phyloP scores from a whole-genome alignment of 2,797 vertebrate species.

The Clarias laeviceps region DNA sequence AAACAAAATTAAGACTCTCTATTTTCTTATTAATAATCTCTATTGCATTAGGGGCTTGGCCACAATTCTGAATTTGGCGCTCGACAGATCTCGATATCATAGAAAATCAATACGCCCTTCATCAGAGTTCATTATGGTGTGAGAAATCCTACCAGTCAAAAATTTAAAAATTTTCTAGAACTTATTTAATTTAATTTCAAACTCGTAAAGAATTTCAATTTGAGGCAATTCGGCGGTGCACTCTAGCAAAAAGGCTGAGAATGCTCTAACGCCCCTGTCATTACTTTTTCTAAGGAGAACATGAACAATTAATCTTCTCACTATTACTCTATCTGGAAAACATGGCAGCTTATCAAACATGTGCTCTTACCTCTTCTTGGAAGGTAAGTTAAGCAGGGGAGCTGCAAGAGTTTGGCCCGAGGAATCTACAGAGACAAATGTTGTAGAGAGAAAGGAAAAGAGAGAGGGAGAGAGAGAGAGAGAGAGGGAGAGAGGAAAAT shows the following conservation, averaged over 20 bases:
- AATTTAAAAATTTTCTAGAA: too few relatives aligned
- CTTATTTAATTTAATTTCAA: too few relatives aligned
- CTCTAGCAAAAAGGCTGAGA: too few relatives aligned
- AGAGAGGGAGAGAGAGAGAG: constrained; percentile 3
- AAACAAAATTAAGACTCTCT: not conserved
- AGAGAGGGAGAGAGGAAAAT: constrained; percentile 25
- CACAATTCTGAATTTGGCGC: too few relatives aligned
- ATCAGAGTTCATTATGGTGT: too few relatives aligned
- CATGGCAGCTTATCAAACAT: not conserved
- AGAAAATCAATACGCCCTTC: too few relatives aligned
- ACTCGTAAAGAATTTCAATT: too few relatives aligned
- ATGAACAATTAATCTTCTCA: not conserved
- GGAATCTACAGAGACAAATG: constrained; percentile 79
- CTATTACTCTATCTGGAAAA: not conserved
- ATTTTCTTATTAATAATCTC: too few relatives aligned
- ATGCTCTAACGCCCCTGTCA: too few relatives aligned
- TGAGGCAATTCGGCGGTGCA: too few relatives aligned
- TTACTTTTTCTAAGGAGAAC: not conserved
- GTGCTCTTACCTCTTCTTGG: constrained; percentile 88
- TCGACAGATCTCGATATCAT: too few relatives aligned
- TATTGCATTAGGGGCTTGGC: not conserved
- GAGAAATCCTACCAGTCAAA: too few relatives aligned
- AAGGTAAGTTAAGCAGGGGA: constrained; percentile 91
- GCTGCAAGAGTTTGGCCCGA: constrained; percentile 88
- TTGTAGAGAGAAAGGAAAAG: constrained; percentile 42